Base-by-base conservation (phyloP, 2,113 vertebrate species). In the Ahaetulla prasina region DNA sequence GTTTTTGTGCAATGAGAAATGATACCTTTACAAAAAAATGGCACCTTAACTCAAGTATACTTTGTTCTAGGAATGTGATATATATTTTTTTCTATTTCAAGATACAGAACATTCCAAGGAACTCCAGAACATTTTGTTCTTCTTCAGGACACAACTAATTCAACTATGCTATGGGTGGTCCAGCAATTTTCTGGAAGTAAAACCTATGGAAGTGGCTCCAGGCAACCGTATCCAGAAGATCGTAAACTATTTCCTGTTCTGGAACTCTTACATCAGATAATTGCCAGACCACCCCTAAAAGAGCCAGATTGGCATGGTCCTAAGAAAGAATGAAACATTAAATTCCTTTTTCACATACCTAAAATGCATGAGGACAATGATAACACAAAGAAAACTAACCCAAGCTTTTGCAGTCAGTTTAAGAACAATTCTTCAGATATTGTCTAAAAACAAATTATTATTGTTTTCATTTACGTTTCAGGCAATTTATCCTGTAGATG, bases 401-500 rank as follows among this genome's bases (percentile, higher is more conserved):
- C 27, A 87, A 27, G 85, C 47, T 87, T 87, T 52, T 87, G 49
- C 45, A 87, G 45, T 27, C 14, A 89, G 57, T 74, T 16, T 84
- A 80, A 88, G 2, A 55, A 27, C 93, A 94, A 85, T 90, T 8
- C 14, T 89, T 92, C 3, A 6, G 74, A 53, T 84, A 60, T 93
- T 92, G 0, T 25, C 92, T 45, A 3, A 43, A 12, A 30, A 43
- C 55, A 91, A 43, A 93, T 80, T 0, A 10, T 43, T 92, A 52
- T 55, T 87, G n/a, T 27, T 90, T 7, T 5, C 91, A 49, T 8
- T 90, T 80, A 80, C 11, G 1, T n/a, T 53, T 94, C 80, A 92
- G 47, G 47, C 88, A 63, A 25, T 47, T 63, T 85, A 93, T 91
- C 53, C 53, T 23, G 25, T 0, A 87, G 4, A 30, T 87, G 47